phyloP scores from a whole-genome alignment of 2,113 vertebrate species.

The Oncorhynchus gorbuscha region DNA sequence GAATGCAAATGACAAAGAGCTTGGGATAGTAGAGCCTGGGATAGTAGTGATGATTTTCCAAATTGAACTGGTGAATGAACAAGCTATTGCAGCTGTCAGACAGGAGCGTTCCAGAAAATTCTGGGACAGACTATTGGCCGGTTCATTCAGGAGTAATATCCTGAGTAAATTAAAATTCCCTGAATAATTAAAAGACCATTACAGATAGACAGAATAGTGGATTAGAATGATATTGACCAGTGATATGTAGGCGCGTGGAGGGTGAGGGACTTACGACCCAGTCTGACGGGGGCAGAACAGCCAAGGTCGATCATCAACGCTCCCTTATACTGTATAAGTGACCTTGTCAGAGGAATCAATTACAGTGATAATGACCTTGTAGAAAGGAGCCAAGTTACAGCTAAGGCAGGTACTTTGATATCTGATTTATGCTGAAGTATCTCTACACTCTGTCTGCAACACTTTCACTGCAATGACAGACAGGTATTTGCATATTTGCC shows the following conservation, averaged over 20 bases:
- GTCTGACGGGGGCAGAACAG: too few relatives aligned
- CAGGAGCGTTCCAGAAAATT: background rate
- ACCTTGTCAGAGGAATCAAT: slow-evolving; percentile 2
- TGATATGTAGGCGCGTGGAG: too few relatives aligned
- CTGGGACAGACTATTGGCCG: background rate
- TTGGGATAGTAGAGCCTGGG: background rate
- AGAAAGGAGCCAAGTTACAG: slow-evolving; percentile 1
- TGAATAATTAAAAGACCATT: too few relatives aligned
- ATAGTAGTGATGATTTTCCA: background rate
- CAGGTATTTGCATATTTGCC: slow-evolving; percentile 1
- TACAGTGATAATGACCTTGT: background rate
- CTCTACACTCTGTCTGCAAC: background rate
- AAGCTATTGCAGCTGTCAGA: background rate
- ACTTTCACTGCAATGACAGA: background rate
- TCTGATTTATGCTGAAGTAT: background rate
- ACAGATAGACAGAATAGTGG: too few relatives aligned
- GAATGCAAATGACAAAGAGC: background rate
- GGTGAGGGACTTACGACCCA: too few relatives aligned
- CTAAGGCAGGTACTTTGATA: background rate
- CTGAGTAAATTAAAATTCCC: too few relatives aligned
- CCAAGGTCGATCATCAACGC: background rate
- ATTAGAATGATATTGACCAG: too few relatives aligned
- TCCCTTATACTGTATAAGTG: background rate
- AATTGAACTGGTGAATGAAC: slow-evolving; percentile 1
- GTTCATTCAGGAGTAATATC: too few relatives aligned